Evolutionary conservation across 23 tunicate species (phyloP), one percentile per base, ranked within the genome.

Genomic region (Botrylloides violaceus): DNA sequence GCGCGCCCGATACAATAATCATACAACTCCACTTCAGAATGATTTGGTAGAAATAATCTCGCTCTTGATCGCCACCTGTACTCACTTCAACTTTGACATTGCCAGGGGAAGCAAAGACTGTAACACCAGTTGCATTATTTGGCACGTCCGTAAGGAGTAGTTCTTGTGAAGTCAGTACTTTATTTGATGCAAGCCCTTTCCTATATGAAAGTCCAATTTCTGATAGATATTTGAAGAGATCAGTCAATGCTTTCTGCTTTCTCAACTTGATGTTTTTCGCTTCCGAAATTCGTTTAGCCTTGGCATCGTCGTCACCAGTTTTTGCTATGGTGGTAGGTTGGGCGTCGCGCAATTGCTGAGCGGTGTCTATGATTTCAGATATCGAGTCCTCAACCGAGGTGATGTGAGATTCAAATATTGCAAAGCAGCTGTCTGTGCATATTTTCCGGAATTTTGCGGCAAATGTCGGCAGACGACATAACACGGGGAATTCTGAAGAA

Each of bases 251-350:
- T 60, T 70, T 75, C 37, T 83, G 70, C 72, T 90, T 90, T 35
- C 85, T 56, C 9, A 79, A 38, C 35, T 79, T 87, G 43, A 90
- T 83, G 55, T 83, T 83, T 58, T 90, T 90, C 33, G 82, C 91
- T 56, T 83, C 90, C 1, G 79, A 55, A 2, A 90, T 25, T 50
- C 98, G 36, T 49, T 83, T 90, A 34, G 78, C 60, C 59, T 77
- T 36, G 23, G n/a, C 57, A 2, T 74, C 90, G 29, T 90, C 87
- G 66, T 71, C 82, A 60, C 35, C 60, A 32, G n/a, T 70, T 35
- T 80, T 61, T 7, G 60, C 58, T 20, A 49, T 39, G n/a, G 90
- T 78, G 6, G 23, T 63, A 22, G 70, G 70, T 47, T 79, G 80
- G 60, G 78, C 48, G 6, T 61, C 59, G 31, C 79, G 59, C 30